Base-by-base conservation (phyloP, 2,888 invertebrate species). In the Torymus texanus region DNA sequence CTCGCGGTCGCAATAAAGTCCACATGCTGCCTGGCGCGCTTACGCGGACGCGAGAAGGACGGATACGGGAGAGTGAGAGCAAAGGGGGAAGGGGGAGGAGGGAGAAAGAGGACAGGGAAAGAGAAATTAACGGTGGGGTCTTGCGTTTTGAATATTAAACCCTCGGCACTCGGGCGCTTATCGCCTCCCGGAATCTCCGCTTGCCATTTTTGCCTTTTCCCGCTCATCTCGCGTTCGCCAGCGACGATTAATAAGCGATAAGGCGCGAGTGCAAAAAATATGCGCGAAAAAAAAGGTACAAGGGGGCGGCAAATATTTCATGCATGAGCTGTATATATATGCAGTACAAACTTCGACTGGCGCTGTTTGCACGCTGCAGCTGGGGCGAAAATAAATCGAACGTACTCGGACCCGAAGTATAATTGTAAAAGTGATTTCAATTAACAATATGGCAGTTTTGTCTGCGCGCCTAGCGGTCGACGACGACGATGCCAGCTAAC, bases 101-200 rank as follows among this genome's bases (percentile, higher is more conserved):
- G 66, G 66, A 67, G 62, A 71, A 29, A 16, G 21, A 65, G 59
- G 66, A 29, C 53, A 59, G 61, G 72, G 65, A 70, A 74, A 80
- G 61, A 67, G 65, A 70, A 74, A 80, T 77, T 77, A 78, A 77
- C 67, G 72, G 62, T 55, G 65, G 71, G 67, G 50, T 63, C 62
- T 73, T 72, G 63, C 72, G 63, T 76, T 80, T 80, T 73, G 80
- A 80, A 80, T 80, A 80, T 80, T 80, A 80, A 80, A 80, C 16
- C 68, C 68, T 58, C 55, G 50, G 41, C 18, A n/a, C 10, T 2
- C 0, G 14, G 18, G 65, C 76, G 65, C 76, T 76, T 76, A 76
- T 80, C 76, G 41, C 5, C 61, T 12, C 13, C 24, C 56, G 14
- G 51, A 41, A 75, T 80, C 79, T 75, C 56, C 12, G 55, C 12